Evolutionary conservation across 2,888 invertebrate species (phyloP).

Genomic region (Julus scandinavius): DNA sequence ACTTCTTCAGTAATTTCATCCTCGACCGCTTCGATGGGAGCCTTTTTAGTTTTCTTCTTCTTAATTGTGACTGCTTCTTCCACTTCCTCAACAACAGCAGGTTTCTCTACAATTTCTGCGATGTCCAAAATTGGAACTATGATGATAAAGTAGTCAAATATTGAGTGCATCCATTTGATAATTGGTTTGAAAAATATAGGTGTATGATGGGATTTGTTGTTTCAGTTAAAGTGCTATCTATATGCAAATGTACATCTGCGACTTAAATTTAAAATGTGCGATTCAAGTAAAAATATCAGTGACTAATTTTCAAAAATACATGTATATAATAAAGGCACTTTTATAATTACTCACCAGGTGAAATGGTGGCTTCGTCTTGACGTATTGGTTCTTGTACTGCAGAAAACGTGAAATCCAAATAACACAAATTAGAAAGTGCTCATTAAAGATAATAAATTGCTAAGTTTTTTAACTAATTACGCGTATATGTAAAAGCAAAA

Average conservation of each 20-base stretch:
- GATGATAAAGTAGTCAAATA: constrained; percentile 11
- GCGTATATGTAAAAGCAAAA: not conserved
- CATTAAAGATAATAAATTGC: not conserved
- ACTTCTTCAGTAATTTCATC: not conserved
- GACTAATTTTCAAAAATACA: too few species aligned
- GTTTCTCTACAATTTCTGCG: constrained; percentile 39
- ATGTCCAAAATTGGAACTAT: constrained; percentile 45
- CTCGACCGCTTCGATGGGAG: not conserved
- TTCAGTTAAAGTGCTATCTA: too few species aligned
- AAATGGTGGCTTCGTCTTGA: not conserved
- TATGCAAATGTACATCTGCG: too few species aligned
- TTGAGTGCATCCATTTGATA: not conserved
- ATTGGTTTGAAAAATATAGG: not conserved
- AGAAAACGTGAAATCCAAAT: constrained; percentile 31
- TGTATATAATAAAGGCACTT: not conserved
- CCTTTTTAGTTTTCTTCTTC: constrained; percentile 35
- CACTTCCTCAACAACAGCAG: not conserved
- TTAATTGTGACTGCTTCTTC: not conserved
- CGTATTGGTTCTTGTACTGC: not conserved
- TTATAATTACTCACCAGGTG: not conserved
- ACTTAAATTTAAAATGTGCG: not conserved
- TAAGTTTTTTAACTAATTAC: not conserved
- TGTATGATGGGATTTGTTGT: not conserved
- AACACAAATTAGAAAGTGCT: not conserved
- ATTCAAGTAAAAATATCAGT: not conserved